These are phyloP conservation scores for Therioaphis trifolii DNA, from an alignment of 2,888 invertebrate species.

Conservation along the genomic window DNA sequence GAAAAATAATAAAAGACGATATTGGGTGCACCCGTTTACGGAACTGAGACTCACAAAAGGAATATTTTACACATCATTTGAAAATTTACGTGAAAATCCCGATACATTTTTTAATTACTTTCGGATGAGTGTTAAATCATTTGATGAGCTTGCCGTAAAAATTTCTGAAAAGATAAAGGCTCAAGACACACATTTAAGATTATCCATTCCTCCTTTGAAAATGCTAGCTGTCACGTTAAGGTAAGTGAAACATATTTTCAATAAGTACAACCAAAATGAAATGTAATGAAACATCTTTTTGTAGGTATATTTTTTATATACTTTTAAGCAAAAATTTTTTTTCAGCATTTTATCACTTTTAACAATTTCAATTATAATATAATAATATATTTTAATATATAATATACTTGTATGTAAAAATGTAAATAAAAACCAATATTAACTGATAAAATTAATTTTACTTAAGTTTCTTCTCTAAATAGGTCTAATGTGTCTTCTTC, in stretches of 20 bases:
- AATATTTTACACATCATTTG: no score
- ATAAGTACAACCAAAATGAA: conserved; percentile 8
- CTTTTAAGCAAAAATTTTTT: conserved; percentile 4
- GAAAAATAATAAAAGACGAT: no score
- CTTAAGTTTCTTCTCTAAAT: conserved; percentile 5
- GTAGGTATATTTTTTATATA: conserved; percentile 3
- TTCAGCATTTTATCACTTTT: conserved; percentile 1
- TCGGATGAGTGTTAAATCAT: no score
- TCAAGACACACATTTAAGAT: no score
- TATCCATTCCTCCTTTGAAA: conserved; percentile 8
- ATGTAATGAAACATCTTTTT: conserved; percentile 8
- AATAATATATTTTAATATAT: no score
- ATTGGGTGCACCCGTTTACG: no score
- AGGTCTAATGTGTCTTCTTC: conserved; percentile 8
- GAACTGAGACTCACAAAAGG: no score
- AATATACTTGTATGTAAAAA: not conserved
- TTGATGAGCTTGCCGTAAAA: no score
- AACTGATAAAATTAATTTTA: conserved; percentile 1
- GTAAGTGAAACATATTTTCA: conserved; percentile 3
- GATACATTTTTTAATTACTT: no score
- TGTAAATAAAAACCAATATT: not conserved
- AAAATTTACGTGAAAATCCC: no score
- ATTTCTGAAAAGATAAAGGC: no score
- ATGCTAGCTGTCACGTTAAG: conserved; percentile 6
- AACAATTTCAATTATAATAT: not conserved